phyloP scores from a whole-genome alignment of 2,888 invertebrate species.

The Drosophila silvestris region DNA sequence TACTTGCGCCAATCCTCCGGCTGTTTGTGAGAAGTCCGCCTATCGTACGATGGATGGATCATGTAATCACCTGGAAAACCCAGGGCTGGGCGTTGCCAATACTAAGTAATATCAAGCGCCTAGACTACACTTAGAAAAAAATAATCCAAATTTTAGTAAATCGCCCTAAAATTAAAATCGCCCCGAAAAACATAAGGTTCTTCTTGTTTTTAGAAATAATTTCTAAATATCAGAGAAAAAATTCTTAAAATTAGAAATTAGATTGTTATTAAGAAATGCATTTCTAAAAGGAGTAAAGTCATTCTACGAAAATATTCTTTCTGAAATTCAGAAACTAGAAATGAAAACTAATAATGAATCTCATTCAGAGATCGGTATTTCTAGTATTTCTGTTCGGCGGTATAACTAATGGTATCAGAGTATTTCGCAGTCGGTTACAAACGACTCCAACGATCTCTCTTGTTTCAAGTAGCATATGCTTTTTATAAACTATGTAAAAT shows the following conservation, averaged over 20 bases:
- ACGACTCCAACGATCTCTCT: too few relatives aligned
- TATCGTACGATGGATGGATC: constrained; percentile 95
- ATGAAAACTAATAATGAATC: neutral
- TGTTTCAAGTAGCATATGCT: too few relatives aligned
- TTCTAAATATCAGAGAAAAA: neutral
- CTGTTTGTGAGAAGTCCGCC: constrained; percentile 80
- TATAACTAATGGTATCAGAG: too few relatives aligned
- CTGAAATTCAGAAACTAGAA: too few relatives aligned
- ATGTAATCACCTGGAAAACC: constrained; percentile 95
- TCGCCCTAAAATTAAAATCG: neutral
- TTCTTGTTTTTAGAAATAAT: neutral
- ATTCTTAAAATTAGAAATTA: neutral
- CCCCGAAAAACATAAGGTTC: neutral
- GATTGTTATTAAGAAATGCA: neutral
- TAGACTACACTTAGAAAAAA: neutral
- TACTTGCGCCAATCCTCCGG: constrained; percentile 77
- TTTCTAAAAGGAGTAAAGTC: neutral
- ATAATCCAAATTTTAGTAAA: neutral
- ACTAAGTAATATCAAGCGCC: constrained; percentile 68
- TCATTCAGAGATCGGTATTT: neutral
- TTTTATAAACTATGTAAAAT: too few relatives aligned
- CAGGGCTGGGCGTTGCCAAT: constrained; percentile 92
- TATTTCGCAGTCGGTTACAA: too few relatives aligned
- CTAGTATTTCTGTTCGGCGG: neutral
- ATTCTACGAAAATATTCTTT: too few relatives aligned